phyloP scores from a whole-genome alignment of 2,113 vertebrate genomes.

The Cisticola juncidis region DNA sequence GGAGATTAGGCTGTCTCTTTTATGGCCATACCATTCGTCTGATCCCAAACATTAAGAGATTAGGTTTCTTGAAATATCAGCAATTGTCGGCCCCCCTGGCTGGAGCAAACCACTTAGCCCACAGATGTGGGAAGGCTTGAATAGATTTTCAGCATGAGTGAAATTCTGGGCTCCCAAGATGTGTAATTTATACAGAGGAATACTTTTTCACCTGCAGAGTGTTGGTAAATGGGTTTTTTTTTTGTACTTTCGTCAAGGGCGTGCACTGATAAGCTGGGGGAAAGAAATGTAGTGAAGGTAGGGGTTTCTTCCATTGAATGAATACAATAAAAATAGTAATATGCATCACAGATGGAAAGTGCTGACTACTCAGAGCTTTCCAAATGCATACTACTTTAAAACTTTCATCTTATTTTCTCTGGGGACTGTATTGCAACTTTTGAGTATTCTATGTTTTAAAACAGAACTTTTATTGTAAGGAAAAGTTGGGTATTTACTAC shows the following conservation, averaged over 20 bases:
- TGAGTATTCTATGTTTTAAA: neutral
- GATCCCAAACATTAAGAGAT: conserved; percentile 76
- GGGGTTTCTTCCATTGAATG: neutral
- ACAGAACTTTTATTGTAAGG: neutral
- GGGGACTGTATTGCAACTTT: neutral
- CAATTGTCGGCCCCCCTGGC: neutral
- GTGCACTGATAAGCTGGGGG: neutral
- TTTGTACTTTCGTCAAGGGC: neutral
- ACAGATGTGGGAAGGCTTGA: conserved; percentile 27
- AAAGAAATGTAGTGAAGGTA: neutral
- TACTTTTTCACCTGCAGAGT: conserved; percentile 12
- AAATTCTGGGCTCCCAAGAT: conserved; percentile 38
- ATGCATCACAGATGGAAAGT: neutral
- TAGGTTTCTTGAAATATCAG: conserved; percentile 74
- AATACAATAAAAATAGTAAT: neutral
- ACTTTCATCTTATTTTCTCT: neutral
- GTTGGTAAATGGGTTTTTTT: neutral
- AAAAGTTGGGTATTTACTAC: neutral
- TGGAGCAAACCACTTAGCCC: conserved; percentile 34
- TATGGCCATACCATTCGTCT: conserved; percentile 12
- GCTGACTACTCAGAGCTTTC: neutral
- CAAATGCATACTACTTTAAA: neutral
- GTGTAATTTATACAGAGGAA: conserved; percentile 2
- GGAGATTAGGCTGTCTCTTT: conserved; percentile 61
- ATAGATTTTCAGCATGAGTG: conserved; percentile 50